Evolutionary conservation across 2,888 invertebrate species (phyloP), one percentile per base, ranked within the genome.

Genomic region (Lymantria monacha): DNA sequence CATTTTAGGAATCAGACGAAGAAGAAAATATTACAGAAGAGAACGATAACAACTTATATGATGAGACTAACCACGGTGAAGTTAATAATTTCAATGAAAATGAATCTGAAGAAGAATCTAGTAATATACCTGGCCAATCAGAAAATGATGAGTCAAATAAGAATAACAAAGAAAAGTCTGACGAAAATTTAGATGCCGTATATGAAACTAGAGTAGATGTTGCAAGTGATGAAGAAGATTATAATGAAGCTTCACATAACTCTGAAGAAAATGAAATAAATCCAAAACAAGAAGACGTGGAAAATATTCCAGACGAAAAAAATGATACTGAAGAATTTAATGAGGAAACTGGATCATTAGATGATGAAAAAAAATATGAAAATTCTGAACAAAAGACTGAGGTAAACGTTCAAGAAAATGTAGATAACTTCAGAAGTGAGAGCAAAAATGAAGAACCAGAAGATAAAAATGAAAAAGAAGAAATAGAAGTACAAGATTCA

Each of bases 1-100:
- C 54, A 76, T 89, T 88, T 83, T 88, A 89, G 88, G 86, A 76
- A 64, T 64, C 80, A 54, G 74, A 22, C 22, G 22, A 79, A 61
- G 69, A 63, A 46, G 59, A 55, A 48, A 54, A 53, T 51, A 30
- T 57, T 33, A 49, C 57, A 12, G 38, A 57, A 51, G 59, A 64
- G 48, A 46, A 10, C 10, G 14, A 41, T 38, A 38, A 13, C 14
- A 41, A 14, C 14, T 41, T 41, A 41, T 8, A 41, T 33, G 10
- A 41, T 1, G 41, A 41, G 7, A 13, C 3, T 41, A 9, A 41
- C 8, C 14, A 41, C 7, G 48, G 52, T 12, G 51, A 49, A 49
- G 49, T 46, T 43, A 53, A 57, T 42, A 44, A 55, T 30, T 49
- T 51, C 12, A 36, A 46, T 42, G 36, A 48, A 46, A 53, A 53